Base-by-base conservation (phyloP, 2,113 vertebrate species). In the Ameiurus melas region DNA sequence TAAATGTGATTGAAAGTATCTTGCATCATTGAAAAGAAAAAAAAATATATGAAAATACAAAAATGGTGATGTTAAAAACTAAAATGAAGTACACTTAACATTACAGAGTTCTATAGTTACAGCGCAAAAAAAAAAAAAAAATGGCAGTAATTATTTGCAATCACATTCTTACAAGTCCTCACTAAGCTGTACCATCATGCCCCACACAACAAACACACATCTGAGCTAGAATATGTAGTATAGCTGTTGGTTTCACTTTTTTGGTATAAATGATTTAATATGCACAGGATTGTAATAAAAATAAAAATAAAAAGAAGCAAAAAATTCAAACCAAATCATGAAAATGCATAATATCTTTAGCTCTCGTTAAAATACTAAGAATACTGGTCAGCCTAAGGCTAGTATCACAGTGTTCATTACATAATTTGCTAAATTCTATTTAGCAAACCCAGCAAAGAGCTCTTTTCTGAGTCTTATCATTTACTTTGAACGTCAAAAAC, bases 391-490 rank as follows among this genome's bases (percentile, higher is more conserved):
- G 85, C 88, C 84, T 68, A 89, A 75, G 77, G 90, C 88, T 91
- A 73, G 81, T 83, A 75, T 91, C 90, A 91, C 90, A 91, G 90
- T 91, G 90, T 89, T 91, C 84, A 53, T 85, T 60, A 88, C 36
- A 84, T 53, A 81, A 86, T 79, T 71, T 43, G 86, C 75, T 85
- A 62, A 84, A 89, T 70, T 71, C n/a, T 53, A 75, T 87, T 82
- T 53, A 87, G 85, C 84, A 86, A 70, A 80, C 86, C 88, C 53
- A 75, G 70, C 60, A 57, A 75, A 90, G 53, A 87, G 84, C 66
- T 90, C 75, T 85, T 82, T 86, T 86, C 53, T 33, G 39, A 86
- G 70, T 82, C 66, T 39, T 25, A 71, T 78, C 81, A 36, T 88
- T 60, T 83, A 85, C 68, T 81, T 66, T 43, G 64, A 90, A 87